Conservation (phyloP, 2,113 vertebrate species). For the Gila orcuttii region DNA sequence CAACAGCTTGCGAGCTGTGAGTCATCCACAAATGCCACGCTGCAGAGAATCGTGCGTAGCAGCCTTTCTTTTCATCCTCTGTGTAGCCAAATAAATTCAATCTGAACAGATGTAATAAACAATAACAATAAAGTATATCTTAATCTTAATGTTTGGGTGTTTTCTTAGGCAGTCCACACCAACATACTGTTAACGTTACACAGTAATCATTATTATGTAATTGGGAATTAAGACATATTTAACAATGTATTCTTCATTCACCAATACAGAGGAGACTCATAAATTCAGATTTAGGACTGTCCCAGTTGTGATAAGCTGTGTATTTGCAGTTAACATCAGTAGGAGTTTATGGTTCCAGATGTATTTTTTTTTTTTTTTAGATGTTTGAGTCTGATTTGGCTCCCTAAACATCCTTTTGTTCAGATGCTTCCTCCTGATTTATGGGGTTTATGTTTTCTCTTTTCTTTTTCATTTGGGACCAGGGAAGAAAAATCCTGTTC, state of each 20-base stretch:
- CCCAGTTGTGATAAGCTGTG: not conserved
- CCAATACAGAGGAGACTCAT: not conserved
- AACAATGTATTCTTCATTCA: not conserved
- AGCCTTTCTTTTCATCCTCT: not conserved
- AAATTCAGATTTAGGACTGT: not conserved
- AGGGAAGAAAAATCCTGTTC: not conserved
- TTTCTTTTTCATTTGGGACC: not conserved
- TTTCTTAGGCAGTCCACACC: not conserved
- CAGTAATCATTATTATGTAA: not conserved
- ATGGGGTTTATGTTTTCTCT: not conserved
- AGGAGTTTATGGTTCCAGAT: not conserved
- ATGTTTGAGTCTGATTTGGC: not conserved
- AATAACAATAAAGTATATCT: too few relatives aligned
- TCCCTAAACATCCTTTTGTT: not conserved
- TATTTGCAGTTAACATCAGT: not conserved
- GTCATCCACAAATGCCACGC: conserved; percentile 36
- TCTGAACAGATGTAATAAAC: conserved; percentile 19
- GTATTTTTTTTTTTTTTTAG: too few relatives aligned
- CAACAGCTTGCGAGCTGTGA: conserved; percentile 13
- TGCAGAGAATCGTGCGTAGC: conserved; percentile 12
- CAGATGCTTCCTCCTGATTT: not conserved
- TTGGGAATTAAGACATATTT: not conserved
- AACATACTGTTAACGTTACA: not conserved
- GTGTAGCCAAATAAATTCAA: not conserved
- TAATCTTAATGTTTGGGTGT: not conserved